Percentiles rank a stretch among this genome's conserved stretches.
Evolutionary conservation across 2,888 invertebrate genomes (phyloP).

Genomic region (Eupithecia centaureata): DNA sequence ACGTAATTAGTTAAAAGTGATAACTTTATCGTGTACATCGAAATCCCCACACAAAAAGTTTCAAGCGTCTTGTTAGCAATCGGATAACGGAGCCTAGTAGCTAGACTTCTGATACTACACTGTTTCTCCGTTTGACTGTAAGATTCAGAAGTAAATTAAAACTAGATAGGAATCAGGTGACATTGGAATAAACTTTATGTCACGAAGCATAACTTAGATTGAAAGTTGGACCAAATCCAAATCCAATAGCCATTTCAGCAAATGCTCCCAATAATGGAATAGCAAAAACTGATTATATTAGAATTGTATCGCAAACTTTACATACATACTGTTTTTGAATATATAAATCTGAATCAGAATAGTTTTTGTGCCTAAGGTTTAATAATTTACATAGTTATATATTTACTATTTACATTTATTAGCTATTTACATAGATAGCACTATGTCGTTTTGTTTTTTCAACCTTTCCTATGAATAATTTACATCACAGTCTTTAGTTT

Average conservation of each 20-base stretch:
- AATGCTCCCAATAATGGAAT: constrained; percentile 8
- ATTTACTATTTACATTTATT: no score
- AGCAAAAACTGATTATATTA: constrained; percentile 9
- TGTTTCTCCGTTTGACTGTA: no score
- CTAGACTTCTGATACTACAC: no score
- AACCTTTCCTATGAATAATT: no score
- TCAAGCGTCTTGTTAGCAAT: neutral
- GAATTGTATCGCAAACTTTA: constrained; percentile 14
- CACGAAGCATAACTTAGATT: neutral
- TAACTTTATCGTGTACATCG: neutral
- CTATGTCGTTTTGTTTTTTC: no score
- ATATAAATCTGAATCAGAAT: neutral
- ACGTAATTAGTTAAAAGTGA: neutral
- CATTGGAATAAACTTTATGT: neutral
- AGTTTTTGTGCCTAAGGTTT: neutral
- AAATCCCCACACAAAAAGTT: neutral
- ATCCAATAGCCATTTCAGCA: neutral
- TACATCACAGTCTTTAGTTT: no score
- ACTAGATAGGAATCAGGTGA: neutral
- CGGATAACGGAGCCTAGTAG: no score
- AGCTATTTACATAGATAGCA: no score
- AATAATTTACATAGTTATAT: neutral
- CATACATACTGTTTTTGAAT: constrained; percentile 10
- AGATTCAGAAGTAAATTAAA: neutral
- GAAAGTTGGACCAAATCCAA: neutral